Conservation (phyloP, 2,113 vertebrate species). For the Scopus umbretta region DNA sequence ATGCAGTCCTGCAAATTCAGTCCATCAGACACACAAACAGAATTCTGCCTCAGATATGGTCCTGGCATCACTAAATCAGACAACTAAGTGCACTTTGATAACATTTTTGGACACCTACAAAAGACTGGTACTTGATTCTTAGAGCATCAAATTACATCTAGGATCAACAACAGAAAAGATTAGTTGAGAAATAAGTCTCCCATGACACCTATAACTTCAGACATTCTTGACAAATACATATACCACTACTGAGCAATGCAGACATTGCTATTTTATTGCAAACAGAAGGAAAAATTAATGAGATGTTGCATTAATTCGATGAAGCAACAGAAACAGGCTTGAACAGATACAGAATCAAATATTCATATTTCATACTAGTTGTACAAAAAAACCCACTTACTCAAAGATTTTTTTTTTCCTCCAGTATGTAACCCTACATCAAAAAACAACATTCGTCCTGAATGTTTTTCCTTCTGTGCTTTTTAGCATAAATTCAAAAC, state of each 20-base stretch:
- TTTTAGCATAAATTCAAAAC: neutral
- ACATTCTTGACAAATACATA: neutral
- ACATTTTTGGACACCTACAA: neutral
- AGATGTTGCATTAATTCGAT: neutral
- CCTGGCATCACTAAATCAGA: neutral
- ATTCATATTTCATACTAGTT: neutral
- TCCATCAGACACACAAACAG: neutral
- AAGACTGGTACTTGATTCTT: neutral
- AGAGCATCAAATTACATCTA: neutral
- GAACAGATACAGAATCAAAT: neutral
- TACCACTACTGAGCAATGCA: neutral
- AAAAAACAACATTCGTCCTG: neutral
- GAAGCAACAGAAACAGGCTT: neutral
- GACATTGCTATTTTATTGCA: neutral
- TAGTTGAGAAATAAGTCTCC: neutral
- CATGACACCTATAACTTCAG: neutral
- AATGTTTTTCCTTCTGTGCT: neutral
- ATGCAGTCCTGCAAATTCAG: neutral
- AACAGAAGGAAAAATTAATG: neutral
- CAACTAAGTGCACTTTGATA: neutral
- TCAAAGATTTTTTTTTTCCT: neutral
- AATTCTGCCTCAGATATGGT: neutral
- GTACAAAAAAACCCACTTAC: accelerated
- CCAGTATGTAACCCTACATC: neutral
- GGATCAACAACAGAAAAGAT: neutral